Conservation (phyloP, 2,888 invertebrate genomes). For the Meiosimyza decipiens region DNA sequence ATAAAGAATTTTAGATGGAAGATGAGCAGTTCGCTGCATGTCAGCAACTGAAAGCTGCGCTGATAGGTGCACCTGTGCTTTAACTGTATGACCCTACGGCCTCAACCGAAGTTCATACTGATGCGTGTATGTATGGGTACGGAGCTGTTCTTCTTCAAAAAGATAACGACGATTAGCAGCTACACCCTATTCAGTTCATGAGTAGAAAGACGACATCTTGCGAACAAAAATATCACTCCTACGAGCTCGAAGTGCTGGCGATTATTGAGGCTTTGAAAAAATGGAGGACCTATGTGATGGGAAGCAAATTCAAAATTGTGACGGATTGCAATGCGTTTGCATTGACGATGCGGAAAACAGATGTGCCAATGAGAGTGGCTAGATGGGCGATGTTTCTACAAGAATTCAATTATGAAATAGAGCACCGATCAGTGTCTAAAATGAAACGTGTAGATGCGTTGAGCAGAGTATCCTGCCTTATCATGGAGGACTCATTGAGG, state of each 20-base stretch:
- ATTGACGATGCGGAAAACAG: constrained; percentile 35
- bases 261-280: constrained; percentile 42
- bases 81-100: constrained; percentile 41
- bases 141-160: constrained; percentile 45
- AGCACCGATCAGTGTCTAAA: constrained; percentile 29
- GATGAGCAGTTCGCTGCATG: constrained; percentile 36
- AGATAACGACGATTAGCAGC: constrained; percentile 35
- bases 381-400: constrained; percentile 37
- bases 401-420: constrained; percentile 32
- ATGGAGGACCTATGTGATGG: constrained; percentile 51
- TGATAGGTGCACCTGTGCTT: constrained; percentile 38
- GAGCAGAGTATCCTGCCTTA: constrained; percentile 11
- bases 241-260: constrained; percentile 46
- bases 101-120: constrained; percentile 17
- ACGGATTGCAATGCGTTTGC: constrained; percentile 55
- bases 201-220: constrained; percentile 41
- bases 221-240: constrained; percentile 42
- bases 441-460: constrained; percentile 37
- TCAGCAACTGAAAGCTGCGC: constrained; percentile 36
- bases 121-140: constrained; percentile 33
- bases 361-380: constrained; percentile 38
- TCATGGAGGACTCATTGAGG: constrained; percentile 15
- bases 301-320: constrained; percentile 27
- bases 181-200: constrained; percentile 40
- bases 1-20: constrained; percentile 41